Evolutionary conservation across 2,888 invertebrate species (phyloP), one percentile per base, ranked within the genome.

Genomic region (Sinopyrophorus schimmeli): DNA sequence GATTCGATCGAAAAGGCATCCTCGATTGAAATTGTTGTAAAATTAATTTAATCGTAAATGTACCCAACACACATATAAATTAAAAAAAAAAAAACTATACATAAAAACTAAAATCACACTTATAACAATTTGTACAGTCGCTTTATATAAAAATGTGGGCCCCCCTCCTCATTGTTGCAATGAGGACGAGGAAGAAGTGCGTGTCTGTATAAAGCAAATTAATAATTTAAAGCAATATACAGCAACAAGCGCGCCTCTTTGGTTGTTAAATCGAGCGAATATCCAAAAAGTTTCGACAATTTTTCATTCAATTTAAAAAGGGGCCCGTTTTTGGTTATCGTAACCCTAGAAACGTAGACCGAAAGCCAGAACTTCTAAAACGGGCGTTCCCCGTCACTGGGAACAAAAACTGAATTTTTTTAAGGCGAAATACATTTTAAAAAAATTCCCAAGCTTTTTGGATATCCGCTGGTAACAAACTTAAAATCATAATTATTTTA

Each of bases 221-320:
- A 70, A 72, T 72, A 72, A 72, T 58, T 72, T 70, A 72, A 72
- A 71, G 71, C 71, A 66, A 70, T 68, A 67, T 72, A 72, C 71
- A 72, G 70, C 69, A 58, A 58, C 62, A 67, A 67, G 70, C 70
- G n/a, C n/a, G 59, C 66, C 67, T 71, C 72, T 73, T 73, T 72
- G 73, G 72, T 71, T 40, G 26, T 32, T 20, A 11, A 32, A 17
- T 32, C 6, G 10, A 12, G 20, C 20, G 12, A 12, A 16, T 23
- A 14, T 23, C 24, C 14, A 3, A 9, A 16, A 35, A 16, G 35
- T 23, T 23, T 23, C 15, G 16, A n/a, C n/a, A 35, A 35, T 35
- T 23, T 35, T 9, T 21, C n/a, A n/a, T n/a, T n/a, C n/a, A n/a
- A n/a, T n/a, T n/a, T n/a, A n/a, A n/a, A n/a, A n/a, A n/a, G n/a